These are phyloP conservation scores for Mesocricetus auratus DNA, from an alignment of 2,113 vertebrate species.

Conservation along the genomic window DNA sequence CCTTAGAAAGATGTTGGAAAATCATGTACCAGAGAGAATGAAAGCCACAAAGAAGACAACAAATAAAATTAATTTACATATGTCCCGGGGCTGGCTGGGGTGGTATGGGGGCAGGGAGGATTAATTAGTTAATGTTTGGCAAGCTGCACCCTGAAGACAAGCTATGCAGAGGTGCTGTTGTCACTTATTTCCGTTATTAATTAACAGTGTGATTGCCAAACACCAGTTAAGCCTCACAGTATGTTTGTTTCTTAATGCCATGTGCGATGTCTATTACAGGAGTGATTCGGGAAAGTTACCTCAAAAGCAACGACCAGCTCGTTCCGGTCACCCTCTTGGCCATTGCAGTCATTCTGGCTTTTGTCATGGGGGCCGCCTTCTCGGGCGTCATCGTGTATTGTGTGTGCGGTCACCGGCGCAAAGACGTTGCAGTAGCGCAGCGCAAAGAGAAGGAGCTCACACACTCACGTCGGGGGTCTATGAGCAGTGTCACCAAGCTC, in stretches of 20 bases:
- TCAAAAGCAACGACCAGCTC: constrained; percentile 97
- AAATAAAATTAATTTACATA: constrained; percentile 8
- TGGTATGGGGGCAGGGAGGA: background rate
- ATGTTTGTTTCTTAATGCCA: constrained; percentile 61
- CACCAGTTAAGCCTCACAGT: background rate
- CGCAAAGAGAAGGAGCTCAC: constrained; percentile 95
- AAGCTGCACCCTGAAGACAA: constrained; percentile 46
- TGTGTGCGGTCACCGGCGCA: constrained; percentile 95
- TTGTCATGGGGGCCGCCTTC: constrained; percentile 98
- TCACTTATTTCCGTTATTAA: constrained; percentile 69
- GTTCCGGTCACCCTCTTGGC: constrained; percentile 97
- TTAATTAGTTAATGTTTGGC: constrained; percentile 59
- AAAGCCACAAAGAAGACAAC: constrained; percentile 9
- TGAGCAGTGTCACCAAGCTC: constrained; percentile 98
- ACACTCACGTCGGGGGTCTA: constrained; percentile 94
- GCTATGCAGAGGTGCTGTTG: constrained; percentile 43
- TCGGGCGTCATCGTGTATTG: constrained; percentile 98
- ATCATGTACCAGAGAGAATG: background rate
- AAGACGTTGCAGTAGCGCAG: constrained; percentile 90
- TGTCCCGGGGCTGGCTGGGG: background rate
- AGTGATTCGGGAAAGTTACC: constrained; percentile 98
- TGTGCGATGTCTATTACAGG: constrained; percentile 91
- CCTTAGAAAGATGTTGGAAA: background rate
- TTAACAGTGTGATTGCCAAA: constrained; percentile 72
- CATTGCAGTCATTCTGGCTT: constrained; percentile 97